Percentiles rank a stretch among this genome's conserved stretches.
These are phyloP conservation scores for Calliphora vicina DNA, from an alignment of 1,140 invertebrate species.

Conservation along the genomic window DNA sequence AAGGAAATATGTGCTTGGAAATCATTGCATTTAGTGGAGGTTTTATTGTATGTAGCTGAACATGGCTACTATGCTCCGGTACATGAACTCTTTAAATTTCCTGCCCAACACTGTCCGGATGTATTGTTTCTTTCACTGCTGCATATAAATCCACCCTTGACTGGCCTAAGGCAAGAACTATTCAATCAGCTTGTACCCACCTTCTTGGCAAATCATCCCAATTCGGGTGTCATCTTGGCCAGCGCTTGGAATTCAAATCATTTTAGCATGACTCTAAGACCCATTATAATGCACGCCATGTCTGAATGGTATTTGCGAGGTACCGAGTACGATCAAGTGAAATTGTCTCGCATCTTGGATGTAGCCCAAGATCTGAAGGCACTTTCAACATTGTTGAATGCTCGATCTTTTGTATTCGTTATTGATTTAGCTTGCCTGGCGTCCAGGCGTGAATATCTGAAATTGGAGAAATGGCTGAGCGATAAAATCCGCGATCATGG, in stretches of 20 bases:
- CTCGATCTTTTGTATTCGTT: constrained; percentile 92
- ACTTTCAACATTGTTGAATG: constrained; percentile 90
- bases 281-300: constrained; percentile 95
- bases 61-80: constrained; percentile 82
- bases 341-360: constrained; percentile 93
- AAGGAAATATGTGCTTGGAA: constrained; percentile 93
- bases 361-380: constrained; percentile 98
- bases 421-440: constrained; percentile 98
- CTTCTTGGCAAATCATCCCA: constrained; percentile 93
- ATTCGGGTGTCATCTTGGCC: constrained; percentile 91
- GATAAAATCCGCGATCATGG: constrained; percentile 97
- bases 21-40: constrained; percentile 89
- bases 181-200: constrained; percentile 86
- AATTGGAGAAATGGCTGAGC: constrained; percentile 97
- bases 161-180: constrained; percentile 82
- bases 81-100: constrained; percentile 91
- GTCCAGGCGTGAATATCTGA: constrained; percentile 94
- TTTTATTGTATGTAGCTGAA: constrained; percentile 86
- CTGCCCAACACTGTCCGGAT: constrained; percentile 92
- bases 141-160: constrained; percentile 81
- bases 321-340: constrained; percentile 86
- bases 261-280: constrained; percentile 71
- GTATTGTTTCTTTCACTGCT: constrained; percentile 86
- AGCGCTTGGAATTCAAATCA: constrained; percentile 90
- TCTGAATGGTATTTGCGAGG: constrained; percentile 94